Conservation (phyloP, 2,113 vertebrate genomes). For the Dipodomys stephensi region DNA sequence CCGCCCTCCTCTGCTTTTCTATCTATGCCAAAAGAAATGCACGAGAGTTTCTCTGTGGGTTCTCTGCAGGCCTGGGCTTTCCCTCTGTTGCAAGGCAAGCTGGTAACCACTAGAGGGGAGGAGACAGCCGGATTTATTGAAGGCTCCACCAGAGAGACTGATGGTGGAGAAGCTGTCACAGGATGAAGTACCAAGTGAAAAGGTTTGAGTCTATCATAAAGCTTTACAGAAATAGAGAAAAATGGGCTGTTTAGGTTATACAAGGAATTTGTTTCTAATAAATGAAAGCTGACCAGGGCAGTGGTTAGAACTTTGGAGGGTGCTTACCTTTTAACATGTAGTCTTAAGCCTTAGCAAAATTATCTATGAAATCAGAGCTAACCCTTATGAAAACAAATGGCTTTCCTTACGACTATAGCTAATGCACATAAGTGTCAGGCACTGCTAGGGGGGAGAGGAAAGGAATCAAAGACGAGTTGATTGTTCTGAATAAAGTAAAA, state of each 20-base stretch:
- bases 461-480: slow-evolving; percentile 49
- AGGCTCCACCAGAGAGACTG: slow-evolving; percentile 80
- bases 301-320: slow-evolving; percentile 32
- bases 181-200: slow-evolving; percentile 82
- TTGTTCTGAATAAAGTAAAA: slow-evolving; percentile 61
- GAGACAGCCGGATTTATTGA: slow-evolving; percentile 89
- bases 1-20: neutral
- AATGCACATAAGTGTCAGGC: slow-evolving; percentile 14
- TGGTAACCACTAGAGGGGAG: slow-evolving; percentile 91
- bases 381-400: slow-evolving; percentile 76
- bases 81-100: slow-evolving; percentile 86
- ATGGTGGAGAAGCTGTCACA: slow-evolving; percentile 84
- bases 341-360: slow-evolving; percentile 72
- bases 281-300: slow-evolving; percentile 55
- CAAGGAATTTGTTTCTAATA: slow-evolving; percentile 77
- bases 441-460: neutral
- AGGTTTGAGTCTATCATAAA: slow-evolving; percentile 83
- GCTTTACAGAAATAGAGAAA: slow-evolving; percentile 83
- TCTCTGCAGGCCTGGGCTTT: slow-evolving; percentile 75
- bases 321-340: slow-evolving; percentile 61
- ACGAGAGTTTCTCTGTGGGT: slow-evolving; percentile 81
- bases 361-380: slow-evolving; percentile 70
- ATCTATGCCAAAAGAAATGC: slow-evolving; percentile 78
- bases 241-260: slow-evolving; percentile 67
- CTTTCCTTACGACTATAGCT: slow-evolving; percentile 57